Base-by-base conservation (phyloP, 2,797 vertebrate genomes). In the Ibycter americanus region DNA sequence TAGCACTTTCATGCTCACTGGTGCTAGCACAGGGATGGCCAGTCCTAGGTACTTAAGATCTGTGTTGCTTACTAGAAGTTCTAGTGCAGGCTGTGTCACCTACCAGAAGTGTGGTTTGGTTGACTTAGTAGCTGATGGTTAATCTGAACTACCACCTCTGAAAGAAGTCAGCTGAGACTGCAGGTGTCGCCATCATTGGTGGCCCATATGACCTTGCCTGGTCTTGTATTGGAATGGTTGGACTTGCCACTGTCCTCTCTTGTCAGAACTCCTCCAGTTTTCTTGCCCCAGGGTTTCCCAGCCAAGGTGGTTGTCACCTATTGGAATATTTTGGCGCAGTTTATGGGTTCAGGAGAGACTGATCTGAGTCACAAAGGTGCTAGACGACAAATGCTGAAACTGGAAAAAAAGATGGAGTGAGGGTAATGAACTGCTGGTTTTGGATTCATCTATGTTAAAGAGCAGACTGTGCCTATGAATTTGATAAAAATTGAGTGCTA, bases 1-100 rank as follows among this genome's bases (percentile, higher is more conserved):
- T 5, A 63, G 62, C 0, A 1, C 26, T 81, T 47, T 77, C 5
- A 6, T 18, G 34, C 15, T 71, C 1, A 0, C 26, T 55, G 42
- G 51, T 36, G 32, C 55, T 73, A 71, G 51, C 32, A 27, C 72
- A 56, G 78, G 49, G 44, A 34, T 8, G 91, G 40, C 49, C 78
- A 78, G 47, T 15, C 27, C 55, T 63, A 55, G 31, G 11, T 29
- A n/a, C 47, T 78, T 49, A 44, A 67, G 40, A 36, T 34, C 36
- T 51, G 0, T 34, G 15, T 52, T 67, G 27, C 34, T 71, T 22
- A 2, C 36, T n/a, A 9, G 4, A 22, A 55, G 21, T 20, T 89
- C 12, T 11, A 9, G n/a, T 20, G 54, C 65, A 73, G 67, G 51
- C 67, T 85, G 34, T 42, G 36, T 59, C 42, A 19, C 4, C 6